Base-by-base conservation (phyloP, 1,140 invertebrate species). In the Copidosoma floridanum region DNA sequence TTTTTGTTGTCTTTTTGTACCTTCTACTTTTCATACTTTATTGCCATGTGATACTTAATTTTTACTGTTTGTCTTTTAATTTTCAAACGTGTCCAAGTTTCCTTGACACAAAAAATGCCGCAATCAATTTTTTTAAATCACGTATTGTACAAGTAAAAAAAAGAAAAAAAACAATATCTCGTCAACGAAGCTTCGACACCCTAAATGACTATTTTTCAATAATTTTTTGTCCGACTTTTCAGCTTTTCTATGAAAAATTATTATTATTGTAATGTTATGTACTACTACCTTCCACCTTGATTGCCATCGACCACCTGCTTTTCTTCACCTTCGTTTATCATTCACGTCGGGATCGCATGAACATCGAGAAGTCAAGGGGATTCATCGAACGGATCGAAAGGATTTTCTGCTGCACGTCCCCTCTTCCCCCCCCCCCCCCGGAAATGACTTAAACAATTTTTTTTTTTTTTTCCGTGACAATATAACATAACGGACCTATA, bases 1-100 rank as follows among this genome's bases (percentile, higher is more conserved):
- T n/a, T n/a, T 74, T 73, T 71, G 65, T 56, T 67, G 26, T 43
- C 53, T 41, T 37, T n/a, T 62, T 54, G 40, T 44, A 46, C 21
- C 57, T 35, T 62, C 38, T 55, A 37, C 54, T 54, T 67, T 27
- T 64, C 59, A 51, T 40, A 35, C 47, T 64, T 41, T 44, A 43
- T n/a, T n/a, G n/a, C n/a, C n/a, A n/a, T n/a, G n/a, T n/a, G n/a
- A n/a, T n/a, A n/a, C n/a, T n/a, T n/a, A n/a, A n/a, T n/a, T n/a
- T n/a, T n/a, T n/a, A n/a, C n/a, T n/a, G n/a, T 51, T 51, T 21
- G 38, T 10, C 43, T n/a, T 46, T 18, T 35, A 48, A 47, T 20
- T 53, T 59, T 59, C 41, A 6, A 37, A 27, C n/a, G 11, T 44
- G n/a, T 16, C 26, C 52, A 52, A 14, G 29, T 43, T 58, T 58